phyloP scores from a whole-genome alignment of 2,888 invertebrate genomes.

The Brachyptera risi region DNA sequence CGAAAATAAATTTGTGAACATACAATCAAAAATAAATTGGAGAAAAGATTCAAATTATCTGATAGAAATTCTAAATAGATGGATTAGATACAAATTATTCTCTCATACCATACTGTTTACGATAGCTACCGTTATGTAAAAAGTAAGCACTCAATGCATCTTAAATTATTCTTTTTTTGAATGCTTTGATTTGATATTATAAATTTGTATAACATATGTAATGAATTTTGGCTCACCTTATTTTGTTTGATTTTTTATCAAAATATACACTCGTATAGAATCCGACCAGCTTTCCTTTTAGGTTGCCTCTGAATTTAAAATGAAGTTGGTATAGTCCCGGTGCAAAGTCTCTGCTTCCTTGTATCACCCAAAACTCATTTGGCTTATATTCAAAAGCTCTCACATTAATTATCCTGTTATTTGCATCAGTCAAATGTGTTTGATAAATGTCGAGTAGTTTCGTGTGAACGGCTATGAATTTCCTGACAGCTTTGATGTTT shows the following conservation, averaged over 20 bases:
- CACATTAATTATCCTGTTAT: not conserved
- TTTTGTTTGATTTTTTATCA: constrained; percentile 36
- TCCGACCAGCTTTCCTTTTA: constrained; percentile 55
- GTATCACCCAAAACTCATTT: constrained; percentile 37
- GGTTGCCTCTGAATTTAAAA: constrained; percentile 52
- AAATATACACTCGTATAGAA: constrained; percentile 57
- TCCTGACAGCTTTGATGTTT: constrained; percentile 45
- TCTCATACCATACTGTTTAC: no score
- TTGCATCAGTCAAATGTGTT: constrained; percentile 44
- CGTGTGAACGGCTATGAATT: constrained; percentile 50
- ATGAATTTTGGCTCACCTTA: constrained; percentile 40
- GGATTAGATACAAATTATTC: no score
- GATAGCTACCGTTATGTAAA: no score
- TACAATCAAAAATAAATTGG: no score
- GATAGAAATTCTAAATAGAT: no score
- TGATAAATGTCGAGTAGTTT: constrained; percentile 49
- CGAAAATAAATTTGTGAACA: no score
- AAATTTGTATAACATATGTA: no score
- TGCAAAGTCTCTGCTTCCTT: constrained; percentile 25
- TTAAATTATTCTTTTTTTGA: no score
- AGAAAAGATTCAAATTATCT: no score
- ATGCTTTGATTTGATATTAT: no score
- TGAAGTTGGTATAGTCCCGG: constrained; percentile 43
- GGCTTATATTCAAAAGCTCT: constrained; percentile 37
- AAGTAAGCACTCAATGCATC: no score